Conservation (phyloP, 2,797 vertebrate species). For the Spatula clypeata region DNA sequence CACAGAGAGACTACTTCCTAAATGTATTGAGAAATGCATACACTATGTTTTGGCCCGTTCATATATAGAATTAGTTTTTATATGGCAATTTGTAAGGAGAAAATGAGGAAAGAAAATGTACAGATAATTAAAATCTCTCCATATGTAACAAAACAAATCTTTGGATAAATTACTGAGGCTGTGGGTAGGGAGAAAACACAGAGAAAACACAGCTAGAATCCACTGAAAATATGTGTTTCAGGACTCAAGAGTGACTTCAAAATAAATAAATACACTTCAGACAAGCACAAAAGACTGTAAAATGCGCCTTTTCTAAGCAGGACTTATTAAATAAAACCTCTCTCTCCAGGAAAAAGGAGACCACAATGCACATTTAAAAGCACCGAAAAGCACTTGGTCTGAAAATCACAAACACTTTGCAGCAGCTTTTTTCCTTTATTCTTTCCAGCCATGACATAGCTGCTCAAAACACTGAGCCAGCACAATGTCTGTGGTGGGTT, state of each 20-base stretch:
- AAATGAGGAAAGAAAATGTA: not conserved
- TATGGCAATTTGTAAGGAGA: not conserved
- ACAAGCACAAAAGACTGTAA: constrained; percentile 9
- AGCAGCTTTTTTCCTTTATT: not conserved
- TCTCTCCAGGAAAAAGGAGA: not conserved
- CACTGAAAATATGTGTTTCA: not conserved
- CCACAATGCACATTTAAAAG: not conserved
- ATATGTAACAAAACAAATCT: not conserved
- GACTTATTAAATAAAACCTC: not conserved
- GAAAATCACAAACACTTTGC: not conserved
- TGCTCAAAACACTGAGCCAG: not conserved
- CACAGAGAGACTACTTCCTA: not conserved
- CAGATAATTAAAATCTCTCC: not conserved
- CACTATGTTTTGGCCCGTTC: not conserved
- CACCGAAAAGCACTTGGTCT: not conserved
- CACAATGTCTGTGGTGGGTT: not conserved
- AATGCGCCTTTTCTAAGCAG: constrained; percentile 1
- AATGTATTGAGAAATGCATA: not conserved
- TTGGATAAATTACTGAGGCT: not conserved
- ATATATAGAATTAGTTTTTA: not conserved
- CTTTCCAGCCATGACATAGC: not conserved
- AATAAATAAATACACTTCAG: not conserved
- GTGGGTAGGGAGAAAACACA: not conserved
- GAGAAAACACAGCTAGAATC: not conserved
- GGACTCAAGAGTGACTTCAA: not conserved